Evolutionary conservation across 92 coral and sea anemone genomes (phyloP).

Genomic region (Anthopleura xanthogrammica): DNA sequence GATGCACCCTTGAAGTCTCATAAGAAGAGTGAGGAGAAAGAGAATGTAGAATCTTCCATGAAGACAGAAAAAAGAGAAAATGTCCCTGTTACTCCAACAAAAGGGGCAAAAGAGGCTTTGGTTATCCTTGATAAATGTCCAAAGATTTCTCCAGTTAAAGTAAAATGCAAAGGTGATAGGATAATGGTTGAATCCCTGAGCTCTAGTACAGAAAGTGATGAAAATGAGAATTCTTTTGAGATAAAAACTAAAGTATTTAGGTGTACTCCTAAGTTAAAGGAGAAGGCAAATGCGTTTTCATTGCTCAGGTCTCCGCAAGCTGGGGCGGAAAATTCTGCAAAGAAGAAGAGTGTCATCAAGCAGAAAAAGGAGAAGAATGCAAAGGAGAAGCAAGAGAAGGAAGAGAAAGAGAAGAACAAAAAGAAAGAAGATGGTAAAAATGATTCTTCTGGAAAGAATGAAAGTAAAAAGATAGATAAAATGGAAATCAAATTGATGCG

Average conservation of each 20-base stretch:
- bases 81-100: neutral
- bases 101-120: conserved; percentile 11
- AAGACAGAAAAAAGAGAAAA: neutral
- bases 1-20: conserved; percentile 15
- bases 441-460: neutral
- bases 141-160: conserved; percentile 34
- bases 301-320: conserved; percentile 22
- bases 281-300: conserved; percentile 33
- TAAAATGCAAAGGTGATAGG: conserved; percentile 9
- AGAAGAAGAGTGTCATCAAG: neutral
- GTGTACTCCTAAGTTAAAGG: neutral
- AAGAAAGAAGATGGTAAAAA: neutral
- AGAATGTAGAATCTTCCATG: conserved; percentile 3
- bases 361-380: conserved; percentile 2
- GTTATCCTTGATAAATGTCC: conserved; percentile 16
- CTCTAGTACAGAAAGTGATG: conserved; percentile 25
- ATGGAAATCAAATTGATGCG: neutral
- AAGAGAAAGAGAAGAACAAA: neutral
- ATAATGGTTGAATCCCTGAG: conserved; percentile 21
- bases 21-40: neutral
- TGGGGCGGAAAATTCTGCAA: neutral
- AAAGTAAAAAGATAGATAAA: neutral
- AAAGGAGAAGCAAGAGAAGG: neutral
- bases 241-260: neutral
- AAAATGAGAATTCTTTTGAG: conserved; percentile 9